Percentiles rank a stretch among this genome's conserved stretches.
phyloP scores from a whole-genome alignment of 1,140 invertebrate genomes.

The Drosophila pandora region DNA sequence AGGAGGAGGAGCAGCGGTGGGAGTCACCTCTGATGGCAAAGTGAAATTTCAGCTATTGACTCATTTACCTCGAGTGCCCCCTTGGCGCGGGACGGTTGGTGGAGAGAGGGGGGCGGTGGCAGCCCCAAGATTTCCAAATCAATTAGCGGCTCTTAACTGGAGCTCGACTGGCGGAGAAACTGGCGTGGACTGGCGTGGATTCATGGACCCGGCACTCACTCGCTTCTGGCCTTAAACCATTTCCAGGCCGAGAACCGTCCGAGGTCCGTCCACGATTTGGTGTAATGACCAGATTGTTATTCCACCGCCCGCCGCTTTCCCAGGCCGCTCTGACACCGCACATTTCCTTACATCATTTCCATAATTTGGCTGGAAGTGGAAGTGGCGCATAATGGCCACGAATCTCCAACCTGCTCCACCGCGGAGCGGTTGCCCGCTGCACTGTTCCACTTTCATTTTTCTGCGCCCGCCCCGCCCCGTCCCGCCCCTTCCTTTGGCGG shows the following conservation, averaged over 20 bases:
- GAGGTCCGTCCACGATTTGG: not conserved
- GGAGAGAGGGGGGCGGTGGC: not conserved
- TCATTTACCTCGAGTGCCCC: conserved; percentile 36
- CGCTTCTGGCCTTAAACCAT: not conserved
- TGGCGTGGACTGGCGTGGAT: not conserved
- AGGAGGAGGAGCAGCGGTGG: conserved; percentile 2
- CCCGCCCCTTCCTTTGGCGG: conserved; percentile 5
- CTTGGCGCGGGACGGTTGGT: not conserved
- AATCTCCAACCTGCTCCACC: conserved; percentile 20
- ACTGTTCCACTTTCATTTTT: conserved; percentile 50
- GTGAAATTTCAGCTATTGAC: conserved; percentile 58
- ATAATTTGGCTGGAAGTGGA: conserved; percentile 15
- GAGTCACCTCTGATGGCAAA: conserved; percentile 41
- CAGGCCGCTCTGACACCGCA: not conserved
- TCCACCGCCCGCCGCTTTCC: not conserved
- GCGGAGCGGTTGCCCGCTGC: not conserved
- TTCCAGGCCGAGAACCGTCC: not conserved
- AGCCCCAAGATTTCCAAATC: conserved; percentile 40
- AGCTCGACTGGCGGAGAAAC: conserved; percentile 36
- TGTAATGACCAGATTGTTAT: conserved; percentile 8
- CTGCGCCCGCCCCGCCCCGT: not conserved
- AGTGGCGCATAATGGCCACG: conserved; percentile 27
- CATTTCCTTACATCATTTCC: conserved; percentile 45
- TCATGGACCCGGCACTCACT: not conserved
- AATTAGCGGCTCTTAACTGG: conserved; percentile 59